Evolutionary conservation across 2,797 vertebrate species (phyloP), one percentile per base, ranked within the genome.

Genomic region (Myoxocephalus aenaeus): DNA sequence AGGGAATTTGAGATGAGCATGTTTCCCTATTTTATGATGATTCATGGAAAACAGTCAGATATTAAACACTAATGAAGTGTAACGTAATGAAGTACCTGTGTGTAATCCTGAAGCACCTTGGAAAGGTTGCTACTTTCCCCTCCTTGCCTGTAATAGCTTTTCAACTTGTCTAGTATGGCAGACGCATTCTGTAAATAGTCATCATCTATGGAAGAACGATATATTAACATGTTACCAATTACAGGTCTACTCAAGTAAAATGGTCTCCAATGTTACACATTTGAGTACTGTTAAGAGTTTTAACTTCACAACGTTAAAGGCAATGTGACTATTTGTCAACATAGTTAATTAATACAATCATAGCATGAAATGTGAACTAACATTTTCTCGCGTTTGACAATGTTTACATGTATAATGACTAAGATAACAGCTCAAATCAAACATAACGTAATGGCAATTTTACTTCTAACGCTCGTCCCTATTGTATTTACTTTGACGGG

Each of bases 171-270:
- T 91, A 99, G 88, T 86, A 96, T 93, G 81, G 95, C 92, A 85
- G 95, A 96, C 20, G 97, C 97, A 89, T 97, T 97, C 88, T 95
- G 95, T 94, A 99, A 94, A 94, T 98, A 97, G 85, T 96, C 95
- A 86, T 96, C 89, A 96, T 97, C 98, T 99, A 81, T 71, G 86
- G 86, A 76, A 84, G 65, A 87, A 88, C 4, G 53, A 85, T 22
- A 80, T 17, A 61, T 84, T 65, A 79, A 85, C 61, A 83, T 32
- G 27, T 77, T 62, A 84, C 44, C 17, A 46, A 46, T 46, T 46
- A 46, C 42, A 44, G 42, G 14, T 44, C 42, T 15, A 46, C 15
- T 6, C 44, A 46, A 46, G 17, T 18, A 46, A 18, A 6, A 46
- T 18, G 2, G 44, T 44, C 40, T 42, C 13, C 14, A 42, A 42